These are phyloP conservation scores for Abrostola triplasia DNA, from an alignment of 2,888 invertebrate species.

Conservation along the genomic window DNA sequence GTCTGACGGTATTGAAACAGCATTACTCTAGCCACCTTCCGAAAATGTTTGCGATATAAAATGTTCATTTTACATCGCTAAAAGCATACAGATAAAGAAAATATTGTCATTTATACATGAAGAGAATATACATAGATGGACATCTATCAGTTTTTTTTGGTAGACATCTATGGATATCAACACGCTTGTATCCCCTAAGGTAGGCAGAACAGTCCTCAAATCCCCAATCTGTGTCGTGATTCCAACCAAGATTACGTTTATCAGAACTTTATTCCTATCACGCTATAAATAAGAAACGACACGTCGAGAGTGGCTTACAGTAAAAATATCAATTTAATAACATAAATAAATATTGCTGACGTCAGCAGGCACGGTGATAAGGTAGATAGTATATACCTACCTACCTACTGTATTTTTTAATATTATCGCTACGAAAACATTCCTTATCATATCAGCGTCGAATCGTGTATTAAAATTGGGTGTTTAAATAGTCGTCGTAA, in stretches of 20 bases:
- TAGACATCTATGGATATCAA: too few relatives aligned
- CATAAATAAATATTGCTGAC: constrained; percentile 61
- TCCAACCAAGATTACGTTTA: constrained; percentile 11
- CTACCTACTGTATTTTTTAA: constrained; percentile 35
- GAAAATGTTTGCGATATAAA: too few relatives aligned
- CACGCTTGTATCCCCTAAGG: too few relatives aligned
- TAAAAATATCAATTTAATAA: constrained; percentile 49
- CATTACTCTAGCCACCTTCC: too few relatives aligned
- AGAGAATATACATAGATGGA: too few relatives aligned
- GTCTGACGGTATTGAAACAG: too few relatives aligned
- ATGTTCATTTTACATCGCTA: too few relatives aligned
- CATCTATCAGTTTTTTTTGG: too few relatives aligned
- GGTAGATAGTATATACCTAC: constrained; percentile 42
- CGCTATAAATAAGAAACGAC: constrained; percentile 28
- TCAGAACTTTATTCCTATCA: constrained; percentile 15
- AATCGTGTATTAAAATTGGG: constrained; percentile 34
- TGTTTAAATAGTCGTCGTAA: constrained; percentile 24
- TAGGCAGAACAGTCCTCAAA: too few relatives aligned
- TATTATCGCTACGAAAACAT: constrained; percentile 54
- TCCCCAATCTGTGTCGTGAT: constrained; percentile 1
- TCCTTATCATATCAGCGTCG: constrained; percentile 42
- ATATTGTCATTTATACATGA: too few relatives aligned
- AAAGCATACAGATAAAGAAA: too few relatives aligned
- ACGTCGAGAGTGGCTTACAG: constrained; percentile 24
- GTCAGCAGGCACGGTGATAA: constrained; percentile 58